A percentile compares a stretch with the other conserved stretches of the same genome.
Evolutionary conservation across 2,113 vertebrate species (phyloP).

Genomic region (Ciconia stormi): DNA sequence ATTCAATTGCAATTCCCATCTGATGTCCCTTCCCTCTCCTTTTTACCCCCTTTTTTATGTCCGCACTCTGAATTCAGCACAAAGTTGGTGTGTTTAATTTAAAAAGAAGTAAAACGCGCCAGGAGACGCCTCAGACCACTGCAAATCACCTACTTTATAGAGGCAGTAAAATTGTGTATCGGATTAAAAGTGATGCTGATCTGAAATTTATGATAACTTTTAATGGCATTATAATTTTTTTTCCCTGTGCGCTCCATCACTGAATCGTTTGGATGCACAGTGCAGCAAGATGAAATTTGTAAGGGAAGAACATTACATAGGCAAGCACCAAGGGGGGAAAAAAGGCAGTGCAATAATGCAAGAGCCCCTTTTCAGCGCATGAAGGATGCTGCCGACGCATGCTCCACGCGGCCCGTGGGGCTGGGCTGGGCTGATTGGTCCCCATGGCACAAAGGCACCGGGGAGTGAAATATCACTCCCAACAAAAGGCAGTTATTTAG

Average conservation of each 20-base stretch:
- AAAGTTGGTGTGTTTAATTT: slow-evolving; percentile 88
- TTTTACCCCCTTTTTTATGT: slow-evolving; percentile 85
- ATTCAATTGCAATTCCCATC: slow-evolving; percentile 86
- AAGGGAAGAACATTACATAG: slow-evolving; percentile 75
- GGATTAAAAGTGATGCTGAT: slow-evolving; percentile 87
- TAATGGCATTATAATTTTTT: slow-evolving; percentile 89
- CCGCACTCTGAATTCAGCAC: slow-evolving; percentile 83
- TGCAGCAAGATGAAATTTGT: slow-evolving; percentile 81
- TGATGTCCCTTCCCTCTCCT: slow-evolving; percentile 86
- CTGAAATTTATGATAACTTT: slow-evolving; percentile 88
- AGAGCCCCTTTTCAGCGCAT: neutral
- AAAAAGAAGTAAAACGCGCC: slow-evolving; percentile 85
- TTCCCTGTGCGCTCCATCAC: slow-evolving; percentile 75
- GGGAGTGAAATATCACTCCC: neutral
- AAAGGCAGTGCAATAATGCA: slow-evolving; percentile 60
- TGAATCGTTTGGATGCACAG: slow-evolving; percentile 75
- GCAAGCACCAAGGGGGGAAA: neutral
- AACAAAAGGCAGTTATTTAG: neutral
- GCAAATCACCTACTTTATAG: slow-evolving; percentile 87
- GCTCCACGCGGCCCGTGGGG: neutral
- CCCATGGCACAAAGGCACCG: rapidly evolving
- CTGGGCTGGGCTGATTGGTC: neutral
- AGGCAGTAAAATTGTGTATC: slow-evolving; percentile 87
- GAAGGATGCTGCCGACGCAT: neutral
- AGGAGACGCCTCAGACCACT: slow-evolving; percentile 82